These are phyloP conservation scores for Oreonectes daqikongensis DNA, from an alignment of 2,797 vertebrate species.

Conservation along the genomic window DNA sequence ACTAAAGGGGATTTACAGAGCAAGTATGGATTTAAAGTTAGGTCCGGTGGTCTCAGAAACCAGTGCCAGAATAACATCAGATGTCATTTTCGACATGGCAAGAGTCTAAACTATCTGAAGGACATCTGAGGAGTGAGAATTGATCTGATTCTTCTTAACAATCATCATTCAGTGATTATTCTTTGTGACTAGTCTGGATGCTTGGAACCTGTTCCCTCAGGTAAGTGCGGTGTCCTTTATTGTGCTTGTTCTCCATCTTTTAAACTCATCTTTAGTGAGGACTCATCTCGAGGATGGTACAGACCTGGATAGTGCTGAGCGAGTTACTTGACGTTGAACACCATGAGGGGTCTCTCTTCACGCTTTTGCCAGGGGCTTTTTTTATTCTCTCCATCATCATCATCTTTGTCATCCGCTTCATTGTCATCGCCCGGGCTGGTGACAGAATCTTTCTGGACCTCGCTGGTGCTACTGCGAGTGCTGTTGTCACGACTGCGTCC, in stretches of 20 bases:
- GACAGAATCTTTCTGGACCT: constrained; percentile 77
- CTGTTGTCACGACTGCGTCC: constrained; percentile 76
- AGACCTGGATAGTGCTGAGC: background rate
- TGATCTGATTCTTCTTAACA: constrained; percentile 2
- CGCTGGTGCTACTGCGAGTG: constrained; percentile 76
- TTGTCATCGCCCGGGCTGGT: constrained; percentile 80
- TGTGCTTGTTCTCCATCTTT: constrained; percentile 27
- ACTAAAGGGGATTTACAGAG: constrained; percentile 29
- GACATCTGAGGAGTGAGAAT: background rate
- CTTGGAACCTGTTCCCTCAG: background rate
- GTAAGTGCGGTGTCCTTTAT: constrained; percentile 24
- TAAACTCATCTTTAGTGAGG: constrained; percentile 16
- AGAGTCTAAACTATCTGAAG: constrained; percentile 25
- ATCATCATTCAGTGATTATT: constrained; percentile 26
- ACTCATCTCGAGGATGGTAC: background rate
- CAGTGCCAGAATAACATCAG: constrained; percentile 16
- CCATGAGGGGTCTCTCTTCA: constrained; percentile 85
- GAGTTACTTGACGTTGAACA: constrained; percentile 83
- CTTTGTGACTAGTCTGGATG: constrained; percentile 18
- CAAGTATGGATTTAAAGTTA: constrained; percentile 23
- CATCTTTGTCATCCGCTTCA: constrained; percentile 72
- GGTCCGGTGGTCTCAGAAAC: constrained; percentile 7
- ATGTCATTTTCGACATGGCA: constrained; percentile 6
- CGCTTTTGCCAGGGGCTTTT: constrained; percentile 87
- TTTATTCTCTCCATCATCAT: constrained; percentile 82